Evolutionary conservation across 1,140 invertebrate species (phyloP).

Genomic region (Cotesia typhae): DNA sequence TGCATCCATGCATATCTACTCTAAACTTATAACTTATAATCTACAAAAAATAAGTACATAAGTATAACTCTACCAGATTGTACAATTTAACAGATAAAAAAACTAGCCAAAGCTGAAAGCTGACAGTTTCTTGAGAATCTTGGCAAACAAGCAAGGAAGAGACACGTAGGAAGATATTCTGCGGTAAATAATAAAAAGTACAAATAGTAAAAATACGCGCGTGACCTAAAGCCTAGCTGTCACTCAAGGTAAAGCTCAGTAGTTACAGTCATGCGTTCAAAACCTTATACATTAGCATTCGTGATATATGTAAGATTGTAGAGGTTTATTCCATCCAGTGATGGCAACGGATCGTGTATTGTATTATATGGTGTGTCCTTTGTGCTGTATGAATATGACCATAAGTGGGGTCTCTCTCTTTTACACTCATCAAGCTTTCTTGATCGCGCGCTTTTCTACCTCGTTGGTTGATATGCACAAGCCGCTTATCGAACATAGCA

Average conservation of each 20-base stretch:
- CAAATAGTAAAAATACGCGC: conserved; percentile 49
- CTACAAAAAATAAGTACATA: too few species aligned
- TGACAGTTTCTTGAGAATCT: background rate
- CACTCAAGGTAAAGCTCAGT: conserved; percentile 45
- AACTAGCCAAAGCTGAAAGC: too few species aligned
- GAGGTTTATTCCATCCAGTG: conserved; percentile 36
- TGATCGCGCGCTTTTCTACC: conserved; percentile 28
- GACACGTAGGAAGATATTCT: background rate
- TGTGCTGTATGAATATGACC: conserved; percentile 26
- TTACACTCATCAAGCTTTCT: conserved; percentile 30
- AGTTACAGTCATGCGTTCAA: conserved; percentile 62
- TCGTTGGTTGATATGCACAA: background rate
- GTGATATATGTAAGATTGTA: conserved; percentile 23
- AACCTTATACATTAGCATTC: conserved; percentile 51
- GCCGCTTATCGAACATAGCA: background rate
- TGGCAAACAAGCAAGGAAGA: background rate
- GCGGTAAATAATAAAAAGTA: background rate
- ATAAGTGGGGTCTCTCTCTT: conserved; percentile 12
- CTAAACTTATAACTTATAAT: too few species aligned
- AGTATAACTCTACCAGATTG: too few species aligned
- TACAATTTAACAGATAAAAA: background rate
- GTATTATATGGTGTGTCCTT: background rate
- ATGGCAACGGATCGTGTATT: conserved; percentile 7
- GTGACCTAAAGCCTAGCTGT: conserved; percentile 44
- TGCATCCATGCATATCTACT: too few species aligned